Base-by-base conservation (phyloP, 2,113 vertebrate genomes). In the Vireo altiloquus region DNA sequence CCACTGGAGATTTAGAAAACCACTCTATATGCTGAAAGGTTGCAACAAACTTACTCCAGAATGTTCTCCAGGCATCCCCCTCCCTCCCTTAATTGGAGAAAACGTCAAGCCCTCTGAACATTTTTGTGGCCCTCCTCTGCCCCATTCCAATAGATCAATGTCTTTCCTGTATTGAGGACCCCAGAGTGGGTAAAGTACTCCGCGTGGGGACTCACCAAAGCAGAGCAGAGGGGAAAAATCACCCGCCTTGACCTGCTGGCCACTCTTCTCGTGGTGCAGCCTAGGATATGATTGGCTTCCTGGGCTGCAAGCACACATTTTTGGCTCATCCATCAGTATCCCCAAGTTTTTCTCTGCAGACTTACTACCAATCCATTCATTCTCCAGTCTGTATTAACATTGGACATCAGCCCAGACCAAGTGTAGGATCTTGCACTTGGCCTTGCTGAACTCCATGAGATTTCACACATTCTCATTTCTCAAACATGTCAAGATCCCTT, bases 221-320 rank as follows among this genome's bases (percentile, higher is more conserved):
- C 20, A 9, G 16, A 63, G 15, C 14, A 40, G 9, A 63, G 30
- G 7, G 20, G 6, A 24, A 40, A 54, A 63, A 63, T 40, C 24
- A 35, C 24, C 30, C 17, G 30, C 16, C 25, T 63, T 30, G 17
- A 35, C 11, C 20, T 63, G 40, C n/a, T 56, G 24, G 23, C 13
- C 30, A 10, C 13, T 15, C 24, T 54, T 63, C n/a, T 61, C 5
- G 8, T 25, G 10, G n/a, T 25, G 13, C 13, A 47, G 40, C 15
- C 8, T 20, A 40, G 31, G 17, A 39, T 39, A 53, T 1, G 0
- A 10, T 54, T 54, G 20, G 5, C 30, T n/a, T 79, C 25, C n/a
- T 40, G 49, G 40, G 6, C 24, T 71, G 20, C 30, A 56, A 63
- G 20, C 0, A 0, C 15, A 42, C 35, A 49, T 31, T 40, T 52